phyloP scores from a whole-genome alignment of 2,888 invertebrate species.

The Caenorhabditis zanzibari region DNA sequence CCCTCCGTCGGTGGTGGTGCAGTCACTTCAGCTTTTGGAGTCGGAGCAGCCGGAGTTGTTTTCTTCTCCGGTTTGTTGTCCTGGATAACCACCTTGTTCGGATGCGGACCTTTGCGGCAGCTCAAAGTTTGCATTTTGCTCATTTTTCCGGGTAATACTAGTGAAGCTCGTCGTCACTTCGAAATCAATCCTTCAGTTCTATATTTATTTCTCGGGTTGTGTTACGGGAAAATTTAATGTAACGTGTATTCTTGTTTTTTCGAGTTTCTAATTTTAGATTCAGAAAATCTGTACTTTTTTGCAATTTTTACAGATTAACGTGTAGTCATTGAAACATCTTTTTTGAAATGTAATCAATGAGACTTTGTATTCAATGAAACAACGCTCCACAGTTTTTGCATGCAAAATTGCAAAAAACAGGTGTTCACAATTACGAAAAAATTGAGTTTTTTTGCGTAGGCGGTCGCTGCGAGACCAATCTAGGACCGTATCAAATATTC shows the following conservation, averaged over 20 bases:
- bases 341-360: no score
- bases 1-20: conserved; percentile 59
- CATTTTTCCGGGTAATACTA: background rate
- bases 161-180: no score
- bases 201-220: background rate
- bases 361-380: no score
- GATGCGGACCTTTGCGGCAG: conserved; percentile 21
- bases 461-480: no score
- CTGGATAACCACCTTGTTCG: conserved; percentile 47
- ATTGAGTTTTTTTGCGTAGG: no score
- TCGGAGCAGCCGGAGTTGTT: conserved; percentile 37
- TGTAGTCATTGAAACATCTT: no score
- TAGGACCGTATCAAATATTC: no score
- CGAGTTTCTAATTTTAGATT: background rate
- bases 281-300: background rate
- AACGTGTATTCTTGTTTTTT: background rate
- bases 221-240: background rate
- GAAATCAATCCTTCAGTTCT: background rate
- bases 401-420: no score
- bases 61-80: conserved; percentile 51
- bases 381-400: no score
- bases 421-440: no score
- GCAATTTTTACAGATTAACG: no score
- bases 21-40: conserved; percentile 54
- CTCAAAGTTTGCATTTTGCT: conserved; percentile 34